Evolutionary conservation across 2,888 invertebrate genomes (phyloP).

Genomic region (Cinara cedri): DNA sequence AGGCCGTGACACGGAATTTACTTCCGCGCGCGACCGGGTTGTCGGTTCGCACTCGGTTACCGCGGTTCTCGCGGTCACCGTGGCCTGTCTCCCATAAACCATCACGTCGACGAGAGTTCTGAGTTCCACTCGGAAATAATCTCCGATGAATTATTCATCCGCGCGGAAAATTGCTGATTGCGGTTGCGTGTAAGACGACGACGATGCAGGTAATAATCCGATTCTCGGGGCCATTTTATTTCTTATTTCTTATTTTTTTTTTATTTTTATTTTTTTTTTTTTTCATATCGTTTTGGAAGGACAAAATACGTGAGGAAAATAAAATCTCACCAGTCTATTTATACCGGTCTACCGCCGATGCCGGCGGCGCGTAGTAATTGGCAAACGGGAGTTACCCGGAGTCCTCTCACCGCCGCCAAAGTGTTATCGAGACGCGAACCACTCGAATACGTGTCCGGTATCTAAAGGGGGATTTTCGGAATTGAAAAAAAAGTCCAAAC

Average conservation of each 20-base stretch:
- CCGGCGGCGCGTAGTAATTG: background rate
- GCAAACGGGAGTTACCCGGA: slow-evolving; percentile 11
- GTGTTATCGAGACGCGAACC: background rate
- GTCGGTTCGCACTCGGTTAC: too few species aligned
- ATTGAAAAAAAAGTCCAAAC: background rate
- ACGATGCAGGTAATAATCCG: slow-evolving; percentile 4
- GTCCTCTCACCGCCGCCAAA: background rate
- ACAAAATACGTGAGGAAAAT: slow-evolving; percentile 34
- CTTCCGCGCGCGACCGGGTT: background rate
- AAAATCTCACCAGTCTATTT: background rate
- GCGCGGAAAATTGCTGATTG: slow-evolving; percentile 19
- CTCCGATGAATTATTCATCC: slow-evolving; percentile 36
- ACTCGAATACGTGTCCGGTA: too few species aligned
- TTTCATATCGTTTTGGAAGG: slow-evolving; percentile 5
- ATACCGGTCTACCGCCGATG: too few species aligned
- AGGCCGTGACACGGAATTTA: too few species aligned
- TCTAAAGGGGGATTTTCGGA: too few species aligned
- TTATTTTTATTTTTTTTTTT: background rate
- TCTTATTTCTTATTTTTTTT: slow-evolving; percentile 23
- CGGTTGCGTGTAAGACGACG: background rate
- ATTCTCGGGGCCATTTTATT: slow-evolving; percentile 29
- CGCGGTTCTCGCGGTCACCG: too few species aligned
- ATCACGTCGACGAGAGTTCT: too few species aligned
- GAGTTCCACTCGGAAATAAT: slow-evolving; percentile 1
- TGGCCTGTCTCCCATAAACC: background rate